Percentiles rank a stretch among this genome's conserved stretches.
Conservation (phyloP, 37 sponge, comb jelly and placozoan genomes). For the Eunapius fragilis region DNA sequence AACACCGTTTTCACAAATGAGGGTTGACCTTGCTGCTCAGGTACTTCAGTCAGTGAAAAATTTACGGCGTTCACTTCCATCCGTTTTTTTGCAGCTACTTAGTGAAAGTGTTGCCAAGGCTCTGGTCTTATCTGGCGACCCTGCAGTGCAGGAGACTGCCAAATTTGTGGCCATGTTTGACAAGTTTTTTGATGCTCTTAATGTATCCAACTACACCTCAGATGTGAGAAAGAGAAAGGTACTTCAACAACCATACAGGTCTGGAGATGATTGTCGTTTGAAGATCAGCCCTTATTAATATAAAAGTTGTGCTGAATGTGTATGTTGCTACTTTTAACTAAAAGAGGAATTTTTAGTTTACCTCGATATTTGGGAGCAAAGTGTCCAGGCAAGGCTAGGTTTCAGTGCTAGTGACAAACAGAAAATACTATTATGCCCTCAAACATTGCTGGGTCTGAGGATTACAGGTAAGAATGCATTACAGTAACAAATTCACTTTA, state of each 20-base stretch:
- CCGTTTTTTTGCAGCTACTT: not conserved
- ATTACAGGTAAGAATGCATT: slow-evolving; percentile 15
- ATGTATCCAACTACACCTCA: too few relatives aligned
- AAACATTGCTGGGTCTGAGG: slow-evolving; percentile 10
- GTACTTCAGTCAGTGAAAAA: not conserved
- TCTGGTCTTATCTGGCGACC: not conserved
- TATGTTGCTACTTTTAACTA: not conserved
- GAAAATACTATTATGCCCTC: slow-evolving; percentile 3
- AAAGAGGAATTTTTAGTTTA: slow-evolving; percentile 15
- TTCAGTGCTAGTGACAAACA: not conserved
- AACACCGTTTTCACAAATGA: not conserved
- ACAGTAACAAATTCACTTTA: too few relatives aligned
- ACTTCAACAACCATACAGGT: too few relatives aligned
- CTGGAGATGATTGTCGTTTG: too few relatives aligned
- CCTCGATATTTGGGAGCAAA: slow-evolving; percentile 15
- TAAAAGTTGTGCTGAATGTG: too few relatives aligned
- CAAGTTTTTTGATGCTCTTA: not conserved
- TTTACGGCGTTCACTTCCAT: not conserved
- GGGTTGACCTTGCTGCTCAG: not conserved
- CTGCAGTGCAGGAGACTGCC: not conserved
- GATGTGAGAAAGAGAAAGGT: too few relatives aligned
- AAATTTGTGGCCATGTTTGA: slow-evolving; percentile 1
- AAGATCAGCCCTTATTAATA: too few relatives aligned
- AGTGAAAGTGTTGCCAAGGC: not conserved
- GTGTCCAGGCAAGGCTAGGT: not conserved